Evolutionary conservation across 2,113 vertebrate species (phyloP).

Genomic region (Lophotis ruficrista): DNA sequence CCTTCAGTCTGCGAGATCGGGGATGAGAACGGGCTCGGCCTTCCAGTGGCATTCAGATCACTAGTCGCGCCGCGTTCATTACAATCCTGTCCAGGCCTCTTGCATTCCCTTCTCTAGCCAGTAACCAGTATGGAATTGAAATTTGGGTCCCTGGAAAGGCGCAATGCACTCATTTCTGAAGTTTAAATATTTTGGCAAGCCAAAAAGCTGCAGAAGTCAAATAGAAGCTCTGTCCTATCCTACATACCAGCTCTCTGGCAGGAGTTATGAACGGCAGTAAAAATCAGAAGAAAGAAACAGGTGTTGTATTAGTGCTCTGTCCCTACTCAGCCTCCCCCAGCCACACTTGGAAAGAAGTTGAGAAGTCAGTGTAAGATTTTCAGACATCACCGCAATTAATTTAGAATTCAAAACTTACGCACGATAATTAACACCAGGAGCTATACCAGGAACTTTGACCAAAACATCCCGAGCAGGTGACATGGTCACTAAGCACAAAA

Average conservation of each 20-base stretch:
- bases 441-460: neutral
- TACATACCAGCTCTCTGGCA: neutral
- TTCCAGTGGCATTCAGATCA: neutral
- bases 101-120: neutral
- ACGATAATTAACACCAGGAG: neutral
- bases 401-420: neutral
- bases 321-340: neutral
- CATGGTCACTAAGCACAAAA: neutral
- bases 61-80: neutral
- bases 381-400: neutral
- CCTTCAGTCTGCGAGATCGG: fast-evolving
- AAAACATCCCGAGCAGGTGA: neutral
- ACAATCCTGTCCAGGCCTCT: neutral
- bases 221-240: neutral
- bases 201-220: neutral
- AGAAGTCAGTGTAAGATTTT: neutral
- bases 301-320: neutral
- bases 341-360: neutral
- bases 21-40: neutral
- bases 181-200: neutral
- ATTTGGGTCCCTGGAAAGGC: neutral
- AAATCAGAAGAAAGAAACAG: neutral
- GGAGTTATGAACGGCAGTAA: neutral
- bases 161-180: neutral
- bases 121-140: neutral